Percentiles rank a stretch among this genome's conserved stretches.
phyloP scores from a whole-genome alignment of 1,140 invertebrate species.

The Rhizoglyphus robini region DNA sequence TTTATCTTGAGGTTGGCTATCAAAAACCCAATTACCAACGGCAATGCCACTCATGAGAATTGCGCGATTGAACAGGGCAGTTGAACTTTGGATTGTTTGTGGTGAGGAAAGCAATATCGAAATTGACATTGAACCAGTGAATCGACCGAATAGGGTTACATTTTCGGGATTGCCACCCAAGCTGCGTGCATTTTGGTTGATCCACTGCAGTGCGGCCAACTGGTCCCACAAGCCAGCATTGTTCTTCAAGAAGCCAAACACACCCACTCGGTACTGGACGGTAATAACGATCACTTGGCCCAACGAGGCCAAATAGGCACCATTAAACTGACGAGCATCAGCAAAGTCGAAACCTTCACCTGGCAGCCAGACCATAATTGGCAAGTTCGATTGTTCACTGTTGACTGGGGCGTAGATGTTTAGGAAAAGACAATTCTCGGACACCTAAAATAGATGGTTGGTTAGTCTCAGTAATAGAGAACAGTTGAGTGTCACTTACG shows the following conservation, averaged over 20 bases:
- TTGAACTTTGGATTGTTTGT: neutral
- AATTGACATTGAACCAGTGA: slow-evolving; percentile 29
- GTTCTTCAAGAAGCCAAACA: slow-evolving; percentile 74
- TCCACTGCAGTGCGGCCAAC: slow-evolving; percentile 67
- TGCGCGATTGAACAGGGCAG: slow-evolving; percentile 24
- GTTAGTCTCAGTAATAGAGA: neutral
- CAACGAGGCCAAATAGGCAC: slow-evolving; percentile 26
- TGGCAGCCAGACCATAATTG: slow-evolving; percentile 29
- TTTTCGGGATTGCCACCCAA: slow-evolving; percentile 73
- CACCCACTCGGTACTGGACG: slow-evolving; percentile 33
- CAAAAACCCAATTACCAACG: slow-evolving; percentile 26
- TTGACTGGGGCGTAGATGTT: slow-evolving; percentile 28
- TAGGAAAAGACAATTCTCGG: slow-evolving; percentile 30
- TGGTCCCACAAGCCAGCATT: slow-evolving; percentile 86
- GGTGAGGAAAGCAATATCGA: slow-evolving; percentile 27
- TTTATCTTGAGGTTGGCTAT: slow-evolving; percentile 20
- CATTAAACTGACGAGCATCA: slow-evolving; percentile 28
- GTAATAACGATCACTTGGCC: slow-evolving; percentile 32
- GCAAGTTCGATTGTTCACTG: neutral
- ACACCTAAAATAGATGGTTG: slow-evolving; percentile 10
- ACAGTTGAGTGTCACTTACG: slow-evolving; percentile 6
- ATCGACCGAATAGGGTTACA: slow-evolving; percentile 63
- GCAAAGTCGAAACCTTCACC: slow-evolving; percentile 30
- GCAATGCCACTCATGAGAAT: slow-evolving; percentile 29
- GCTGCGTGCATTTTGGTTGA: slow-evolving; percentile 63